Conservation (phyloP, 2,888 invertebrate genomes). For the Limnephilus marmoratus region DNA sequence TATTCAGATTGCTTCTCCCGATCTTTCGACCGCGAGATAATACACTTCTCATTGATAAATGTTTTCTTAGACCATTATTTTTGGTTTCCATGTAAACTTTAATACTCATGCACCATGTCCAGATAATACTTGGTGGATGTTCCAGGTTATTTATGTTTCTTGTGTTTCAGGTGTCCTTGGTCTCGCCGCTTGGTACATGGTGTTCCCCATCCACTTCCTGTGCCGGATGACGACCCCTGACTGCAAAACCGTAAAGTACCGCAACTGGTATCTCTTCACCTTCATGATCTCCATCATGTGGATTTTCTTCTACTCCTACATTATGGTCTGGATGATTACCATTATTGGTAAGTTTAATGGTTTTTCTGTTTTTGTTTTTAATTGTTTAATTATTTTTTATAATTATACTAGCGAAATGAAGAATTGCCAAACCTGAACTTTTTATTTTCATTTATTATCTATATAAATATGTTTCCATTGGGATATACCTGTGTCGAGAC, state of each 20-base stretch:
- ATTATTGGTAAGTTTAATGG: slow-evolving; percentile 84
- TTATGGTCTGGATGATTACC: slow-evolving; percentile 99
- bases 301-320: slow-evolving; percentile 97
- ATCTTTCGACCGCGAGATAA: too few relatives aligned
- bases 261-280: slow-evolving; percentile 93
- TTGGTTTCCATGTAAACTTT: too few relatives aligned
- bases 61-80: too few relatives aligned
- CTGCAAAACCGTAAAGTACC: slow-evolving; percentile 87
- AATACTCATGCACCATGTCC: too few relatives aligned
- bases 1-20: too few relatives aligned
- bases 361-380: background rate
- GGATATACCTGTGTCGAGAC: too few relatives aligned
- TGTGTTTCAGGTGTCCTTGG: slow-evolving; percentile 73
- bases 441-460: too few relatives aligned
- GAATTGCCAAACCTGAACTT: too few relatives aligned
- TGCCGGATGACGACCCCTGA: slow-evolving; percentile 94
- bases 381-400: background rate
- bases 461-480: too few relatives aligned
- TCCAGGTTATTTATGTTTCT: background rate
- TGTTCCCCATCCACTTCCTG: slow-evolving; percentile 89
- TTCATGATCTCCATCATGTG: slow-evolving; percentile 96
- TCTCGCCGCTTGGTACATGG: slow-evolving; percentile 84
- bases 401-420: too few relatives aligned
- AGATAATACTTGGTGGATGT: too few relatives aligned
- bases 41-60: too few relatives aligned